Evolutionary conservation across 1,140 invertebrate genomes (phyloP).

Genomic region (Hyposmocoma kahamanoa): DNA sequence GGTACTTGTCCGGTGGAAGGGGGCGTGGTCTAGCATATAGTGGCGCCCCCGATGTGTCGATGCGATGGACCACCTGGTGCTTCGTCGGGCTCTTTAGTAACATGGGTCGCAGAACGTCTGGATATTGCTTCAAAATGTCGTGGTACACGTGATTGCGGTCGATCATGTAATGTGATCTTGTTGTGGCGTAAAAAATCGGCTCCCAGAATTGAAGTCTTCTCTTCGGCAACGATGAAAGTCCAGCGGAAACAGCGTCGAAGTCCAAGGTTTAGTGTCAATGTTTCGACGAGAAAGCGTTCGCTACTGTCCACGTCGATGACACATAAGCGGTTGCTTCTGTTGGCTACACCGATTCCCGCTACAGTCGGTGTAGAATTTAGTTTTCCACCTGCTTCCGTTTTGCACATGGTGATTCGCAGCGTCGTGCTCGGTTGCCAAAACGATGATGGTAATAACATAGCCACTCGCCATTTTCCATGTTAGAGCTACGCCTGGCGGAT

Average conservation of each 20-base stretch:
- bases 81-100: background rate
- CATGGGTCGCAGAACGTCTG: background rate
- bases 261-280: background rate
- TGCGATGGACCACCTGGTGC: slow-evolving; percentile 18
- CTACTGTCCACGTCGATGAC: background rate
- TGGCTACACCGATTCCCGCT: background rate
- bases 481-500: too few relatives aligned
- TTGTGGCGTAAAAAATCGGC: too few relatives aligned
- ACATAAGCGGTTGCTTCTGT: slow-evolving; percentile 3
- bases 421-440: slow-evolving; percentile 1
- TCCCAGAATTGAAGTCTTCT: background rate
- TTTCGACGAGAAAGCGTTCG: background rate
- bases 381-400: slow-evolving; percentile 1
- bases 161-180: too few relatives aligned
- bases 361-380: background rate
- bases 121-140: slow-evolving; percentile 2
- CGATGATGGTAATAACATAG: slow-evolving; percentile 11
- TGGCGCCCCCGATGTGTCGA: slow-evolving; percentile 34
- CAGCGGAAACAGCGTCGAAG: background rate
- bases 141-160: too few relatives aligned
- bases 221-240: background rate
- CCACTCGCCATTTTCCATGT: too few relatives aligned
- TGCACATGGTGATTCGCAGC: slow-evolving; percentile 5
- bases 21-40: slow-evolving; percentile 24
- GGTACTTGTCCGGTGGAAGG: slow-evolving; percentile 32